Conservation (phyloP, 2,888 invertebrate species). For the Dexiosoma caninum region DNA sequence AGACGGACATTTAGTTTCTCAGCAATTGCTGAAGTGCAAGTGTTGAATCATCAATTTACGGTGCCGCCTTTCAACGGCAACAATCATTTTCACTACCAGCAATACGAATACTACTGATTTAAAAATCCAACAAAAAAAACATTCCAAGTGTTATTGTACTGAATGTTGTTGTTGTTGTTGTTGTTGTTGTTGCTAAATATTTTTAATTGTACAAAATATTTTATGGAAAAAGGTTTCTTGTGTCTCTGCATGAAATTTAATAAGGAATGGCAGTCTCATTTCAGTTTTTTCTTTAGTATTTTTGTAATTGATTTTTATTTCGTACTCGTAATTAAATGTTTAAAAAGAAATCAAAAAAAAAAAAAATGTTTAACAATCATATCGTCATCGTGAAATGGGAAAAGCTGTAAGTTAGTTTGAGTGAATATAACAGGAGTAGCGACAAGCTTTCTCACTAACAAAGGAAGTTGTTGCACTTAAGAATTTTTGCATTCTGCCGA, state of each 20-base stretch:
- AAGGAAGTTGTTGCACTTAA: too few relatives aligned
- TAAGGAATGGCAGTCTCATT: neutral
- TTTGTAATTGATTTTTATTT: too few relatives aligned
- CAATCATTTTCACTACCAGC: neutral
- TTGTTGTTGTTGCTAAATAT: constrained; percentile 1
- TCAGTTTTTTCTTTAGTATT: neutral
- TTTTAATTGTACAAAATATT: constrained; percentile 3
- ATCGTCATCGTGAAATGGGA: too few relatives aligned
- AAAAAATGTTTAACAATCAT: too few relatives aligned
- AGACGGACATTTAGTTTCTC: neutral
- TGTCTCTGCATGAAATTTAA: constrained; percentile 30
- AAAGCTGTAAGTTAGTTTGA: too few relatives aligned
- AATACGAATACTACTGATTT: neutral
- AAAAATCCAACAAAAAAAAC: too few relatives aligned
- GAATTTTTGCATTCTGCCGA: too few relatives aligned
- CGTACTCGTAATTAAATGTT: too few relatives aligned
- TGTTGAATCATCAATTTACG: constrained; percentile 64
- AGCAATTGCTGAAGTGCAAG: constrained; percentile 44
- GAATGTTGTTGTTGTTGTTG: neutral
- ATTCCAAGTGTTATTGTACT: constrained; percentile 7
- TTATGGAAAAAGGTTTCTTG: constrained; percentile 12
- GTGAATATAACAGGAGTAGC: too few relatives aligned
- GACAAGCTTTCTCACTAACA: too few relatives aligned
- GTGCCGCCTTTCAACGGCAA: constrained; percentile 46
- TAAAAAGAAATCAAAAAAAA: too few relatives aligned